Evolutionary conservation across 2,888 invertebrate species (phyloP).

Genomic region (Polyommatus iphigenia): DNA sequence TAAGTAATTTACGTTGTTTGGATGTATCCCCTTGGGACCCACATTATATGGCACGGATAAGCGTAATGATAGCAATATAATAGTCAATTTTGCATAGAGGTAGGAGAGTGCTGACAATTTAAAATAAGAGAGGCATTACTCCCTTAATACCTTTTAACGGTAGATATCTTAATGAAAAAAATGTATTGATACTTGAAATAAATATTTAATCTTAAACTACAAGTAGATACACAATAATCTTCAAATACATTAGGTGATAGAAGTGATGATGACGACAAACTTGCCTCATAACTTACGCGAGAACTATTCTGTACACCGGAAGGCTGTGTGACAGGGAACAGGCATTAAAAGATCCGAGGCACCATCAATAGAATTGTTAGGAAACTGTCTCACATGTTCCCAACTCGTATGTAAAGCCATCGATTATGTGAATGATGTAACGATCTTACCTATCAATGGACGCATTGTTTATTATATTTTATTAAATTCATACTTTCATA

Average conservation of each 20-base stretch:
- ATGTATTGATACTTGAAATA: no score
- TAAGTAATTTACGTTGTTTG: constrained; percentile 17
- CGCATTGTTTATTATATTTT: background rate
- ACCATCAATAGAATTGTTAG: constrained; percentile 10
- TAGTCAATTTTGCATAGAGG: background rate
- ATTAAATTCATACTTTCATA: background rate
- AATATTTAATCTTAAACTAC: background rate
- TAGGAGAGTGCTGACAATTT: background rate
- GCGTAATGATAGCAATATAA: background rate
- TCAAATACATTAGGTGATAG: background rate
- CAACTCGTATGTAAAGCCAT: background rate
- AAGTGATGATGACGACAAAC: background rate
- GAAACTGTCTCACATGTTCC: constrained; percentile 7
- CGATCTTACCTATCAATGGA: background rate
- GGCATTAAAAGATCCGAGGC: background rate
- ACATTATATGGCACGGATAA: background rate
- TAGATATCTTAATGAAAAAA: no score
- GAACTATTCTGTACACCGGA: background rate
- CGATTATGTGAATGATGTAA: background rate
- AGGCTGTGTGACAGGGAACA: constrained; percentile 2
- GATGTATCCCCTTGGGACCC: background rate
- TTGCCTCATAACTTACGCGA: background rate
- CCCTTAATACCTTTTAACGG: no score
- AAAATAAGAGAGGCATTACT: background rate
- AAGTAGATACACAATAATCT: background rate